Evolutionary conservation across 2,888 invertebrate species (phyloP), one percentile per base, ranked within the genome.

Genomic region (Diadromus collaris): DNA sequence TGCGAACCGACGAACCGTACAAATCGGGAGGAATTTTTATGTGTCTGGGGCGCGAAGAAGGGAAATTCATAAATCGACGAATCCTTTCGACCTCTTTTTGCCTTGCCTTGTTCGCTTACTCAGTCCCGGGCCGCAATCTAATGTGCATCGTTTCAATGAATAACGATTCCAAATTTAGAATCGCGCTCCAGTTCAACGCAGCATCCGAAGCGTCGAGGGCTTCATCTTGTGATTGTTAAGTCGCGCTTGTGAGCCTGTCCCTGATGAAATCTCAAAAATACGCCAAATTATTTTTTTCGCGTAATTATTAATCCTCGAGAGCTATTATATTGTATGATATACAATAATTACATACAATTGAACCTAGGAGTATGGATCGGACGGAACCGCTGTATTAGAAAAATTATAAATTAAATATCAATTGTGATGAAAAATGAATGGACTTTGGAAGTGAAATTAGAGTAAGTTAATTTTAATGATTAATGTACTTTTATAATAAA

Each of bases 121-220:
- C 67, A 41, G 44, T 68, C 54, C 60, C 60, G 69, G 69, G 34
- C 64, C 60, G 76, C 68, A 72, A 73, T 54, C 69, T 67, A 79
- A 76, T 73, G 72, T 73, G 77, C 80, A 80, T 68, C 74, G 72
- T 78, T 79, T 76, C 75, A 75, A 61, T 69, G 77, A 69, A 76
- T 79, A 71, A 80, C 75, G 78, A 72, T 73, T 82, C 80, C 83
- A 82, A 83, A 83, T 81, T 83, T 83, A 82, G 79, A 78, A 74
- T 71, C 63, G 27, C 32, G 65, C 69, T 60, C 68, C 38, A 10
- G n/a, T 27, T 44, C 44, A 44, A 58, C 56, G 13, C 73, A 54
- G 51, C 48, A 13, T 64, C 41, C 69, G 76, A 64, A 46, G 63
- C 48, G 64, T 13, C 4, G 58, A 41, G 54, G 46, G 58, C 27